Evolutionary conservation across 1,140 invertebrate species (phyloP).

Genomic region (Drosophila lini): DNA sequence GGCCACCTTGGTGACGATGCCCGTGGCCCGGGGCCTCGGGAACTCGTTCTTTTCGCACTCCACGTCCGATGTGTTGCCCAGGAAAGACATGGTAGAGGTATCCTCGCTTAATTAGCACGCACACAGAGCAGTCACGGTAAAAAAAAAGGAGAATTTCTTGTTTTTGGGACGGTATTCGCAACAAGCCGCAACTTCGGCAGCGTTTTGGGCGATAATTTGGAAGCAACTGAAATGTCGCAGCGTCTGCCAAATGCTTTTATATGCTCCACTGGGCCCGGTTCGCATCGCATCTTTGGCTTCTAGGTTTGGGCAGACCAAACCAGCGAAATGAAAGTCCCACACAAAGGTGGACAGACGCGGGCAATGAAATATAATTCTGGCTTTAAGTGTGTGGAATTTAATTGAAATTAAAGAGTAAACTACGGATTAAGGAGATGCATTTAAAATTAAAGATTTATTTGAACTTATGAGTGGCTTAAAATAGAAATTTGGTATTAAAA

Average conservation of each 20-base stretch:
- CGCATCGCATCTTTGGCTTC: slow-evolving; percentile 48
- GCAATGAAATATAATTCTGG: background rate
- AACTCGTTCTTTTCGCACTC: slow-evolving; percentile 83
- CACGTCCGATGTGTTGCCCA: slow-evolving; percentile 81
- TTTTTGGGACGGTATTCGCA: slow-evolving; percentile 12
- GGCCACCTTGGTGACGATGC: slow-evolving; percentile 78
- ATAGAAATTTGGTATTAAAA: background rate
- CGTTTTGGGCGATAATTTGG: slow-evolving; percentile 58
- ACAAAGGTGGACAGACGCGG: slow-evolving; percentile 23
- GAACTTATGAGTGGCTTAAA: background rate
- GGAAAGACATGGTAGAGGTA: slow-evolving; percentile 68
- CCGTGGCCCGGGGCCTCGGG: slow-evolving; percentile 66
- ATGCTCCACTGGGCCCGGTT: slow-evolving; percentile 49
- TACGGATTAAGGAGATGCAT: background rate
- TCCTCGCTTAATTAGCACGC: background rate
- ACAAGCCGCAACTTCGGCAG: slow-evolving; percentile 12
- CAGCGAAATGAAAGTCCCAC: slow-evolving; percentile 62
- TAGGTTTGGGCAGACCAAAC: slow-evolving; percentile 36
- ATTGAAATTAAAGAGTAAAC: background rate
- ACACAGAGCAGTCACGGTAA: slow-evolving; percentile 1
- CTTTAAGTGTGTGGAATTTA: too few species aligned
- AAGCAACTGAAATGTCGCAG: slow-evolving; percentile 75
- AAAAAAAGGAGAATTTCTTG: background rate
- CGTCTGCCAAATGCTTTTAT: slow-evolving; percentile 65
- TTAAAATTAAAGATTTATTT: background rate